phyloP scores from a whole-genome alignment of 2,888 invertebrate genomes.

The Morinoia aosen region DNA sequence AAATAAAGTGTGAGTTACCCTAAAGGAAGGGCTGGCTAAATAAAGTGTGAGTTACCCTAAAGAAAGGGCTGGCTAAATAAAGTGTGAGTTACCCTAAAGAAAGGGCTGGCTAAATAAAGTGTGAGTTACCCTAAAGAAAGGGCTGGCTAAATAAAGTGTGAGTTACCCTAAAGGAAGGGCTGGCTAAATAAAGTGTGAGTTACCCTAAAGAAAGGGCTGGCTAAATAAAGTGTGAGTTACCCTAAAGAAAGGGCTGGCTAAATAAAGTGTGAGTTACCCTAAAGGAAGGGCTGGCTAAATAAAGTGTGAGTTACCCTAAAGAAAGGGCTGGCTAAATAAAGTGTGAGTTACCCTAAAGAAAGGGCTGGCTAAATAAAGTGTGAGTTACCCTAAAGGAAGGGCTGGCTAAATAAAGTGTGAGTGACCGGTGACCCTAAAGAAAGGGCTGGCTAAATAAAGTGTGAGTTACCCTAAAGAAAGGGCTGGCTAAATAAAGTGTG shows the following conservation, averaged over 20 bases:
- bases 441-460: not conserved
- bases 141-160: not conserved
- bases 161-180: not conserved
- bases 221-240: too few relatives aligned
- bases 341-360: too few relatives aligned
- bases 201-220: not conserved
- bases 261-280: too few relatives aligned
- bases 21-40: not conserved
- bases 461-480: not conserved
- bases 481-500: not conserved
- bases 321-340: not conserved
- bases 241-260: not conserved
- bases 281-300: not conserved
- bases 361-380: not conserved
- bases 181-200: too few relatives aligned
- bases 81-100: too few relatives aligned
- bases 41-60: too few relatives aligned
- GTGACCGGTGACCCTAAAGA: too few relatives aligned
- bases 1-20: too few relatives aligned
- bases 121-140: not conserved
- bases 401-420: not conserved
- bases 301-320: too few relatives aligned
- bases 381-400: not conserved
- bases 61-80: not conserved
- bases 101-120: not conserved